phyloP scores from a whole-genome alignment of 2,113 vertebrate genomes.

The Elgaria multicarinata region DNA sequence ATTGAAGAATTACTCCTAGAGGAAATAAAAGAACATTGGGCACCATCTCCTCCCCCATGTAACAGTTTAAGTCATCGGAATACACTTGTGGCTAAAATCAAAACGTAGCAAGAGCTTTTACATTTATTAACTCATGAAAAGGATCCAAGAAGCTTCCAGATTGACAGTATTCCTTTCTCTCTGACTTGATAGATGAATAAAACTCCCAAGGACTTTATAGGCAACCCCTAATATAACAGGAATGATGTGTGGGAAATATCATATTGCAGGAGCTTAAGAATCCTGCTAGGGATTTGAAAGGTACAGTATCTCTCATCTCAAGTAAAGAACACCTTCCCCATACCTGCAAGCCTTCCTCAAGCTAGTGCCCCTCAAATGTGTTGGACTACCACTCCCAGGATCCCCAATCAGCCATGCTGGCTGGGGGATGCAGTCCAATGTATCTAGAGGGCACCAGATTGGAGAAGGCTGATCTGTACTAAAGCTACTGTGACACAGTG shows the following conservation, averaged over 20 bases:
- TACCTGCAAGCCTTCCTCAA: no score
- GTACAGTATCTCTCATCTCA: neutral
- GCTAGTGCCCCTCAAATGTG: no score
- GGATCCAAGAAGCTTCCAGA: neutral
- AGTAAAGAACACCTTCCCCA: neutral
- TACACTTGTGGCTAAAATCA: neutral
- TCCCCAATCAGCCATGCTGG: no score
- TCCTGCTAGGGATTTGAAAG: no score
- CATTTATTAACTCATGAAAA: neutral
- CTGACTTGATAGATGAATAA: neutral
- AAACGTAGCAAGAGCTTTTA: neutral
- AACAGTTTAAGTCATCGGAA: neutral
- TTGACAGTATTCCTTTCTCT: neutral
- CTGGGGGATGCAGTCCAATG: no score
- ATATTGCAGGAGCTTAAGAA: neutral
- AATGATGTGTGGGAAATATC: neutral
- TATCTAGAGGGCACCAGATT: no score
- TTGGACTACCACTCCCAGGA: no score
- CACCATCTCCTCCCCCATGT: neutral
- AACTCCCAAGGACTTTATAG: neutral
- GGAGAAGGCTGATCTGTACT: neutral
- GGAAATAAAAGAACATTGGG: neutral
- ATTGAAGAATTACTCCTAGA: conserved; percentile 4
- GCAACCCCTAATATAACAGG: neutral
- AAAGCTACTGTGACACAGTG: neutral